Evolutionary conservation across 1,140 invertebrate species (phyloP).

Genomic region (Pseudomyrmex gracilis): DNA sequence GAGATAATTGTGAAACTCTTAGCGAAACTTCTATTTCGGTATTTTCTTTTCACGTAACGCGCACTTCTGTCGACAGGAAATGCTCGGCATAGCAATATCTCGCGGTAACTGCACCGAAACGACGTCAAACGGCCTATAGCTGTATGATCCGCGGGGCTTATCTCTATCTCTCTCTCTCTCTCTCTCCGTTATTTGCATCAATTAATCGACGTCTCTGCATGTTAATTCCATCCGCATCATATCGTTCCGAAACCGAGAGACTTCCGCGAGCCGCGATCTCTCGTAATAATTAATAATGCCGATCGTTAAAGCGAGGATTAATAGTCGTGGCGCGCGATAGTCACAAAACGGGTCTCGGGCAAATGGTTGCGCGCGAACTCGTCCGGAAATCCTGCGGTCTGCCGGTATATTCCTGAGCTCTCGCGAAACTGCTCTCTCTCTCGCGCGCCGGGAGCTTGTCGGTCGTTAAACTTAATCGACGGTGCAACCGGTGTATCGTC

Average conservation of each 20-base stretch:
- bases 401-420: constrained; percentile 2
- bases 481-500: constrained; percentile 36
- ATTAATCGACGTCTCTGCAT: constrained; percentile 35
- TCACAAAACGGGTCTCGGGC: not conserved
- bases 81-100: not conserved
- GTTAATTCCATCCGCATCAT: constrained; percentile 19
- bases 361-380: constrained; percentile 19
- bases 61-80: not conserved
- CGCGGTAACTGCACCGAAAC: constrained; percentile 15
- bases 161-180: not conserved
- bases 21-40: not conserved
- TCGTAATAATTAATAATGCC: constrained; percentile 45
- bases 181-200: constrained; percentile 14
- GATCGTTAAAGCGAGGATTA: constrained; percentile 31
- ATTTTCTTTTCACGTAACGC: not conserved
- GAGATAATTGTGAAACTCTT: not conserved
- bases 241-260: not conserved
- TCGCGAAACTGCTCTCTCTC: constrained; percentile 11
- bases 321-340: constrained; percentile 25
- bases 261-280: constrained; percentile 4
- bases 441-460: not conserved
- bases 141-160: no score
- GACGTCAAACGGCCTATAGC: not conserved
- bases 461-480: constrained; percentile 60
- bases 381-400: constrained; percentile 49